A percentile compares a stretch with the other conserved stretches of the same genome.
These are phyloP conservation scores for Aleadryas rufinucha DNA, from an alignment of 2,113 vertebrate genomes.

Conservation along the genomic window DNA sequence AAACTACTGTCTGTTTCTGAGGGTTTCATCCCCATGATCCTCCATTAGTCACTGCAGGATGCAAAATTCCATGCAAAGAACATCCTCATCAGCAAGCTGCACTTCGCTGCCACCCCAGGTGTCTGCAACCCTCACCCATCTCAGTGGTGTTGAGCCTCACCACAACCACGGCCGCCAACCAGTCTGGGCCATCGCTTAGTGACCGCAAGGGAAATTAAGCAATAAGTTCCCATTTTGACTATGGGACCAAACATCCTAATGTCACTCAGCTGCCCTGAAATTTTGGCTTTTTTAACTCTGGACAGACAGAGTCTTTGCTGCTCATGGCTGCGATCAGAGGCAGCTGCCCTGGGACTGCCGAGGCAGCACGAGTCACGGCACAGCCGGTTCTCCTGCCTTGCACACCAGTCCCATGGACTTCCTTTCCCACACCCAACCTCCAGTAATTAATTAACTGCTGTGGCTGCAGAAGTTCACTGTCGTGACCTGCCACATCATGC, in stretches of 20 bases:
- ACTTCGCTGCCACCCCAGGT: background rate
- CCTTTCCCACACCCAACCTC: background rate
- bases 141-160: background rate
- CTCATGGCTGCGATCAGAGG: background rate
- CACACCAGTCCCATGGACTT: background rate
- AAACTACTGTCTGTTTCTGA: background rate
- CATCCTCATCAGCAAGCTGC: background rate
- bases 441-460: background rate
- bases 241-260: background rate
- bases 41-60: background rate
- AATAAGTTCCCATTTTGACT: background rate
- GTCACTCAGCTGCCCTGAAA: background rate
- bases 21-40: background rate
- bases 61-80: background rate
- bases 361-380: rapidly evolving
- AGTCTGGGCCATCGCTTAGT: rapidly evolving
- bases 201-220: background rate
- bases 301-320: background rate
- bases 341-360: background rate
- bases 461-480: background rate
- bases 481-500: background rate
- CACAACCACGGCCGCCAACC: rapidly evolving
- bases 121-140: background rate
- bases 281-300: background rate
- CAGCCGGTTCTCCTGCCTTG: background rate